Evolutionary conservation across 2,113 vertebrate genomes (phyloP).

Genomic region (Albula goreensis): DNA sequence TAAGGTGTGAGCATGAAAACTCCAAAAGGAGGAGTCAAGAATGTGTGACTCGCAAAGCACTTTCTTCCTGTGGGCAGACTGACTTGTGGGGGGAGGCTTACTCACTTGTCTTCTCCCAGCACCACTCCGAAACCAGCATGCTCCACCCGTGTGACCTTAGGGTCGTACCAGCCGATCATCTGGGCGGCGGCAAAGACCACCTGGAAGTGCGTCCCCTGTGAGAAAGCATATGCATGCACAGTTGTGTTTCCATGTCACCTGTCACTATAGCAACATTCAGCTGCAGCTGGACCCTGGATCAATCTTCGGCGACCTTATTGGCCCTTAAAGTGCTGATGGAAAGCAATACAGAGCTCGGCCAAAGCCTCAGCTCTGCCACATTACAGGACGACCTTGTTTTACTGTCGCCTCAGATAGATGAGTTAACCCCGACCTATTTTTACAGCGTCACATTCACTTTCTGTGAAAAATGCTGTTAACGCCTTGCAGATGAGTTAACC

Average conservation of each 20-base stretch:
- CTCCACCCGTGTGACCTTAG: conserved; percentile 81
- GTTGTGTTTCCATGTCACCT: background rate
- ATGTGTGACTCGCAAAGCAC: background rate
- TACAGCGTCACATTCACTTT: background rate
- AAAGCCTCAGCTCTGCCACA: background rate
- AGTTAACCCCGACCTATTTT: background rate
- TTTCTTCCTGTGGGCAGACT: too few relatives aligned
- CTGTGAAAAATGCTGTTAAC: too few relatives aligned
- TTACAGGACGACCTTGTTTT: background rate
- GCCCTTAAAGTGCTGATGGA: background rate
- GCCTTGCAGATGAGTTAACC: too few relatives aligned
- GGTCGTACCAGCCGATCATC: conserved; percentile 93
- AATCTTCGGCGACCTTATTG: background rate
- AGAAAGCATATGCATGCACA: conserved; percentile 15
- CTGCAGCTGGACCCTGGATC: background rate
- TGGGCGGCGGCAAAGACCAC: conserved; percentile 83
- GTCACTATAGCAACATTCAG: background rate
- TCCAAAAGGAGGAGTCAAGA: background rate
- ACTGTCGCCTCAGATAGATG: background rate
- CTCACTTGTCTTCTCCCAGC: conserved; percentile 97
- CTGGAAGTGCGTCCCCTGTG: conserved; percentile 85
- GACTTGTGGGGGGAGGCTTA: conserved; percentile 22
- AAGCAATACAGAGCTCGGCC: background rate
- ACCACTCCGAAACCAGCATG: conserved; percentile 95
- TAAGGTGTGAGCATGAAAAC: background rate